Percentiles rank a stretch among this genome's conserved stretches.
phyloP scores from a whole-genome alignment of 2,797 vertebrate species.

The Emydoidea blandingii region DNA sequence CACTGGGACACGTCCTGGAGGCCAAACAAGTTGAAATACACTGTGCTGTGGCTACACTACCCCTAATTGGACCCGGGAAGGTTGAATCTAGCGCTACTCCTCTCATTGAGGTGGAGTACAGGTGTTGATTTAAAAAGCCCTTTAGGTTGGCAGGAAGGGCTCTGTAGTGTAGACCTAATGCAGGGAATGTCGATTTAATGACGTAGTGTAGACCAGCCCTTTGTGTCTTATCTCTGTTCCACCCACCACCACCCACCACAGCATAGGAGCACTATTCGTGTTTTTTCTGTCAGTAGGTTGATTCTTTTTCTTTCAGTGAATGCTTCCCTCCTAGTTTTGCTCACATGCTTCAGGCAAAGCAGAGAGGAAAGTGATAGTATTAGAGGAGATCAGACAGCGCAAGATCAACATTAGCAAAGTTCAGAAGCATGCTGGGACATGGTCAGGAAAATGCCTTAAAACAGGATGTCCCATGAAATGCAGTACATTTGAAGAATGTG shows the following conservation, averaged over 20 bases:
- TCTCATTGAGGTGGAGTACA: no score
- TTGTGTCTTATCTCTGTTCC: slow-evolving; percentile 2
- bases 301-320: not conserved
- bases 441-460: slow-evolving; percentile 52
- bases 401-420: not conserved
- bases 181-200: no score
- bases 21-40: no score
- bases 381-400: slow-evolving; percentile 14
- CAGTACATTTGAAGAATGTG: not conserved
- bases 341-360: not conserved
- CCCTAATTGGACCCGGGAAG: no score
- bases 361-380: not conserved
- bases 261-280: not conserved
- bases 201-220: no score
- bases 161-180: no score
- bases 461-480: slow-evolving; percentile 28
- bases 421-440: not conserved
- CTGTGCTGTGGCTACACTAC: no score
- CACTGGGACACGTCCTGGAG: no score
- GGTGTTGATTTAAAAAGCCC: no score
- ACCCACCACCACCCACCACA: not conserved
- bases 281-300: slow-evolving; percentile 26
- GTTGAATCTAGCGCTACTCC: no score
- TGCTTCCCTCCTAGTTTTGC: not conserved
- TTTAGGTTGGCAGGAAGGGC: no score